Evolutionary conservation across 1,140 invertebrate species (phyloP).

Genomic region (Drosophila asahinai): DNA sequence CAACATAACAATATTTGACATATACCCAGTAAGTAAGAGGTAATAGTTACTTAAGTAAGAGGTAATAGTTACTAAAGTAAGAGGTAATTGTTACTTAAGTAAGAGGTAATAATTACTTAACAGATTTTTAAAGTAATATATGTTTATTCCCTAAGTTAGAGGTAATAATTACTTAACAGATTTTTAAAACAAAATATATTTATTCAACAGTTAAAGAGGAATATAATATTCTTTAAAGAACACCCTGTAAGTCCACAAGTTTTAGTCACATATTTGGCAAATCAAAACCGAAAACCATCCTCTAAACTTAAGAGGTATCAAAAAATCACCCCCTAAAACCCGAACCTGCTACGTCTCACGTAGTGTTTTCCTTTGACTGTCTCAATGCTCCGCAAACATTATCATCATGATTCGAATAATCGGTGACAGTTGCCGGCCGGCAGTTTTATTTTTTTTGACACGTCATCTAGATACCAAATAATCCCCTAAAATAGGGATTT

Average conservation of each 20-base stretch:
- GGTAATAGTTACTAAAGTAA: no score
- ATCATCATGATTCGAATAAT: constrained; percentile 17
- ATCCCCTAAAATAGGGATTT: constrained; percentile 9
- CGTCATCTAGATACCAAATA: constrained; percentile 15
- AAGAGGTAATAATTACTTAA: no score
- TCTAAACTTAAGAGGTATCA: not conserved
- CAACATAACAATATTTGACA: no score
- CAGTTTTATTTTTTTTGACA: constrained; percentile 19
- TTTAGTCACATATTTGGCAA: not conserved
- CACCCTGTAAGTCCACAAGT: not conserved
- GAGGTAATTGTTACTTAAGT: no score
- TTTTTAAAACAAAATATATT: no score
- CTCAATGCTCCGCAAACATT: constrained; percentile 14
- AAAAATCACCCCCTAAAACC: not conserved
- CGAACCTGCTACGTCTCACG: constrained; percentile 59
- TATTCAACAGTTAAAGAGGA: no score
- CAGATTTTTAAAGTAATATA: no score
- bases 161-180: no score
- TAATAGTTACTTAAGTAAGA: no score
- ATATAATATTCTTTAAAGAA: not conserved
- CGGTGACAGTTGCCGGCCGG: constrained; percentile 41
- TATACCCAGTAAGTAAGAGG: no score
- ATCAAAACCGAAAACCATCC: not conserved
- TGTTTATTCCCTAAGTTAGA: no score
- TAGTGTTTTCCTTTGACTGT: constrained; percentile 25